phyloP scores from a whole-genome alignment of 2,888 invertebrate species.

The Nowickia ferox region DNA sequence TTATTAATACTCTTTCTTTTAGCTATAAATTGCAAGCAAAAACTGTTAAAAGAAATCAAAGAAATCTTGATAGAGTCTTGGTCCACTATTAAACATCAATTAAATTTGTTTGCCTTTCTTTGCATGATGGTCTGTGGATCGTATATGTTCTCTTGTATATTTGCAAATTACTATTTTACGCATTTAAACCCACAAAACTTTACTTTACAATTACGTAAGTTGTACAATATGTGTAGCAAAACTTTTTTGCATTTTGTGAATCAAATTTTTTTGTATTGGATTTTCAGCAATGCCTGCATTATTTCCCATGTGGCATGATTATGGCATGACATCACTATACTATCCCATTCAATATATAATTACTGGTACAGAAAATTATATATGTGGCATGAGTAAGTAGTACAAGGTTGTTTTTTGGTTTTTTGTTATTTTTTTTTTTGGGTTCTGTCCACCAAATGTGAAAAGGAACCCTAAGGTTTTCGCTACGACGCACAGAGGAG shows the following conservation, averaged over 20 bases:
- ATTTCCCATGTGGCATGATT: slow-evolving; percentile 69
- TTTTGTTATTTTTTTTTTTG: not conserved
- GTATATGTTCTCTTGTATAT: slow-evolving; percentile 65
- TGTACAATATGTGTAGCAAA: not conserved
- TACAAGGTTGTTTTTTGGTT: not conserved
- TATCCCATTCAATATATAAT: slow-evolving; percentile 65
- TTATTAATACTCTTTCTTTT: not conserved
- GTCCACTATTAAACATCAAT: slow-evolving; percentile 58
- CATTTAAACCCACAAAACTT: slow-evolving; percentile 64
- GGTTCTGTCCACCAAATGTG: too few species aligned
- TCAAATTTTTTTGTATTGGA: not conserved
- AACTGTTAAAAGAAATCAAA: slow-evolving; percentile 51
- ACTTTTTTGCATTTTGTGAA: not conserved
- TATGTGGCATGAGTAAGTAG: slow-evolving; percentile 70
- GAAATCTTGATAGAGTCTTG: slow-evolving; percentile 50
- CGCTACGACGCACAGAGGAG: not conserved
- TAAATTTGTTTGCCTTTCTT: slow-evolving; percentile 53
- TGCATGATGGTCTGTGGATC: slow-evolving; percentile 59
- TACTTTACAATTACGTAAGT: slow-evolving; percentile 66
- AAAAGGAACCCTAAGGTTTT: not conserved
- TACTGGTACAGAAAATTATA: slow-evolving; percentile 61
- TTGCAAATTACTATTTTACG: slow-evolving; percentile 61
- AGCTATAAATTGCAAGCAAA: slow-evolving; percentile 64
- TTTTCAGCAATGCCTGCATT: slow-evolving; percentile 61
- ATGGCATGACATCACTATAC: slow-evolving; percentile 66